Percentiles rank a stretch among this genome's conserved stretches.
phyloP scores from a whole-genome alignment of 92 coral and sea anemone species.

The Actinernus sp. region DNA sequence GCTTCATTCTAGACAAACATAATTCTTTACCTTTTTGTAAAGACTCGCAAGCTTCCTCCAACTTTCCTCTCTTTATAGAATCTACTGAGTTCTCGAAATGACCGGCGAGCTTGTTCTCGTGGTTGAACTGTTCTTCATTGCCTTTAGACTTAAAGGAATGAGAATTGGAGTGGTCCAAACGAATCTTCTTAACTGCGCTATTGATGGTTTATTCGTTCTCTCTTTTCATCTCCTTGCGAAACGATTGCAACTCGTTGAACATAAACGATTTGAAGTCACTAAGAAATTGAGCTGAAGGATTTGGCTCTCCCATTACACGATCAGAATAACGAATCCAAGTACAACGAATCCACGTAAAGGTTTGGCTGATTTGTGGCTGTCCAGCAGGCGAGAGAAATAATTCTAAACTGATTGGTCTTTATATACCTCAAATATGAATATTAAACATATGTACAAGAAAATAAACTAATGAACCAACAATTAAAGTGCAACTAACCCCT shows the following conservation, averaged over 20 bases:
- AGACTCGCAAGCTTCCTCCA: conserved; percentile 11
- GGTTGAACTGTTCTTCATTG: conserved; percentile 19
- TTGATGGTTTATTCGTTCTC: conserved; percentile 22
- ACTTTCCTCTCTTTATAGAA: background rate
- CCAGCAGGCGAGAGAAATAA: no score
- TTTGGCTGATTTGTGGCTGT: no score
- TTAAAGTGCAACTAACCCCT: no score
- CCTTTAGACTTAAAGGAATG: conserved; percentile 37
- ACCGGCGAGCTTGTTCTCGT: conserved; percentile 6
- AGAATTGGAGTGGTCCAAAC: conserved; percentile 7
- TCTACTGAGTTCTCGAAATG: conserved; percentile 2
- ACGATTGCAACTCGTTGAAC: background rate
- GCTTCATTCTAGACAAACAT: conserved; percentile 7
- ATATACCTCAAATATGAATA: no score
- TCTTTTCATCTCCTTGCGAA: background rate
- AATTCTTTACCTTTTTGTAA: conserved; percentile 23
- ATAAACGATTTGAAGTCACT: background rate
- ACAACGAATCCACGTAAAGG: no score
- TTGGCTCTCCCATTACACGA: no score
- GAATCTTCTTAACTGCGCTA: conserved; percentile 20
- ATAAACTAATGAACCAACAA: no score
- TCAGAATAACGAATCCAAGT: no score
- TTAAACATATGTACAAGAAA: no score
- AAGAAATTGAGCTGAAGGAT: no score
- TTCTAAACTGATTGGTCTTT: no score